Evolutionary conservation across 1,140 invertebrate species (phyloP), one percentile per base, ranked within the genome.

Genomic region (Scaptomyza hsui): DNA sequence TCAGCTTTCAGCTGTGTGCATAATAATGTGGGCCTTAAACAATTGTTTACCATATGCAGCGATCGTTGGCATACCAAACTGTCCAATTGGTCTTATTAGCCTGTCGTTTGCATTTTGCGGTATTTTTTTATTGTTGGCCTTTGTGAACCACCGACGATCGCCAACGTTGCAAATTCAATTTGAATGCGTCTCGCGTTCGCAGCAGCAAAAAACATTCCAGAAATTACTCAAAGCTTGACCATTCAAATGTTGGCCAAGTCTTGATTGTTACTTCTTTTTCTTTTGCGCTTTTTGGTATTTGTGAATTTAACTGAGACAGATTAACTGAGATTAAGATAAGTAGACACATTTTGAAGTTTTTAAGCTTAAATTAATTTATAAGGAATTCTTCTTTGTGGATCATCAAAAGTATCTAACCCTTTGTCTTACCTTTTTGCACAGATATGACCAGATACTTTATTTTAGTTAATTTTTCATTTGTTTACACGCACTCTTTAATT

Each of bases 41-140:
- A 82, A 88, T 88, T 88, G 82, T 88, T 88, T 88, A 88, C 83
- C 82, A 88, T 88, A 88, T 89, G 82, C 21, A 79, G 75, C 75
- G 61, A 57, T 64, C 79, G 51, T 49, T 59, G 67, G 65, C 85
- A 89, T 89, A 59, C 85, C 85, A 62, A 85, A 52, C 72, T 89
- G 85, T 89, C 85, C 80, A 69, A 39, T 72, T 39, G 37, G 67
- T 78, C 80, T 89, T 89, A 89, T 89, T 89, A 89, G 85, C 73
- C 85, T 89, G 83, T 89, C 85, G 76, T 89, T 89, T 89, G 85
- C 85, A 89, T 83, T 89, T 89, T 75, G 71, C 78, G 74, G 78
- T 55, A 73, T 80, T 86, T 86, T 47, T 26, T 73, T 77, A 51
- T 75, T 67, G 51, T 63, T 47, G 26, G 68, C 35, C 32, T 37